Base-by-base conservation (phyloP, 2,888 invertebrate genomes). In the Sarcophaga caerulescens region DNA sequence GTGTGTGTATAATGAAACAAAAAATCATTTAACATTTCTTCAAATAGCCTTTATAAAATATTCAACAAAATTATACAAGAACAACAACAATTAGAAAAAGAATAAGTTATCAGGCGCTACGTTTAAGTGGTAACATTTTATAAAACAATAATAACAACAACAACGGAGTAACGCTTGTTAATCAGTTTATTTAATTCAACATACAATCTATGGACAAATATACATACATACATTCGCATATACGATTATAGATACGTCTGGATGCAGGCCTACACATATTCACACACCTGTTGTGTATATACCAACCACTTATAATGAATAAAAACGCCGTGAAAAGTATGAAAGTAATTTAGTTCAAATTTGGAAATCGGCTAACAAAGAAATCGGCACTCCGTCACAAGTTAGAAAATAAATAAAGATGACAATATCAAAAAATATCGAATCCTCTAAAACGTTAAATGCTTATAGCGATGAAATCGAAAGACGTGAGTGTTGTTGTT, bases 401-500 rank as follows among this genome's bases (percentile, higher is more conserved):
- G 17, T 14, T 52, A 14, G 52, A 52, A 52, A 44, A 57, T 12
- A 14, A 66, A 44, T 1, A 35, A 60, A 66, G 35, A 84, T 84
- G 79, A 44, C 23, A 0, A 66, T 65, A 23, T 19, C 47, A 19
- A 71, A 80, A 80, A 47, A 44, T 52, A 23, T 62, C 25, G 69
- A 65, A 3, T 73, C 74, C 12, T 17, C 11, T 17, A 62, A 44
- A 25, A 25, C 60, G 3, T 8, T 57, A 3, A 70, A 81, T 17
- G 44, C 17, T 3, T 65, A 44, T 59, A 44, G 14, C 21, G 21
- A 70, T n/a, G 57, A 78, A 45, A 63, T 81, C 23, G 45, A 86
- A 68, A 84, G 74, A 77, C 84, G 86, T 86, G 78, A 86, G 86
- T 86, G 69, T 60, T 66, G 1, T 52, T 57, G 8, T 1, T 6